These are phyloP conservation scores for Ptyas mucosa DNA, from an alignment of 2,113 vertebrate species.

Conservation along the genomic window DNA sequence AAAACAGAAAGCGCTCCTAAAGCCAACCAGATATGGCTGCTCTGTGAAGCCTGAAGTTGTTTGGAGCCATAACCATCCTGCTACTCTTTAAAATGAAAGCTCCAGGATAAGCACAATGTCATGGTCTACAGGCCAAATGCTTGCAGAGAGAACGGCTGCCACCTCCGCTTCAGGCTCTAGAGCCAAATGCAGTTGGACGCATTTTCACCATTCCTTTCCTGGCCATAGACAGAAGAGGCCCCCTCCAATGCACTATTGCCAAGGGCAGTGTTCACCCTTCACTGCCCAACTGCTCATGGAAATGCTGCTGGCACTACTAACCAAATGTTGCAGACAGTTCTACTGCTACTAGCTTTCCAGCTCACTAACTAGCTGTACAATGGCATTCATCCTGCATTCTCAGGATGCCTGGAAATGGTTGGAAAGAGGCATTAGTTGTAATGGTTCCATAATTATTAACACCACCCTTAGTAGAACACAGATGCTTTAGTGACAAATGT, in stretches of 20 bases:
- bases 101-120: constrained; percentile 10
- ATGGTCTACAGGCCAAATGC: neutral
- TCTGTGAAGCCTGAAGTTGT: constrained; percentile 17
- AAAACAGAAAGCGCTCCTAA: neutral
- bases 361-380: constrained; percentile 10
- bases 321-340: constrained; percentile 20
- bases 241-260: neutral
- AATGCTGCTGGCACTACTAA: constrained; percentile 22
- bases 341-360: constrained; percentile 15
- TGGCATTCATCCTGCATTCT: constrained; percentile 11
- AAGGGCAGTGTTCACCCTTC: constrained; percentile 9
- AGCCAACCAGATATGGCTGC: neutral
- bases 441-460: constrained; percentile 14
- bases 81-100: constrained; percentile 25
- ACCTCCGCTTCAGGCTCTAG: neutral
- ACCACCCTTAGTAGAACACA: constrained; percentile 4
- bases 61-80: neutral
- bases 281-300: constrained; percentile 12
- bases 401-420: constrained; percentile 9
- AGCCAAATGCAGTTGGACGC: neutral
- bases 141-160: neutral
- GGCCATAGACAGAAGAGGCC: neutral
- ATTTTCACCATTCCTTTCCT: neutral
- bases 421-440: neutral
- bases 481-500: neutral